phyloP scores from a whole-genome alignment of 2,797 vertebrate species.

The Lepus townsendii region DNA sequence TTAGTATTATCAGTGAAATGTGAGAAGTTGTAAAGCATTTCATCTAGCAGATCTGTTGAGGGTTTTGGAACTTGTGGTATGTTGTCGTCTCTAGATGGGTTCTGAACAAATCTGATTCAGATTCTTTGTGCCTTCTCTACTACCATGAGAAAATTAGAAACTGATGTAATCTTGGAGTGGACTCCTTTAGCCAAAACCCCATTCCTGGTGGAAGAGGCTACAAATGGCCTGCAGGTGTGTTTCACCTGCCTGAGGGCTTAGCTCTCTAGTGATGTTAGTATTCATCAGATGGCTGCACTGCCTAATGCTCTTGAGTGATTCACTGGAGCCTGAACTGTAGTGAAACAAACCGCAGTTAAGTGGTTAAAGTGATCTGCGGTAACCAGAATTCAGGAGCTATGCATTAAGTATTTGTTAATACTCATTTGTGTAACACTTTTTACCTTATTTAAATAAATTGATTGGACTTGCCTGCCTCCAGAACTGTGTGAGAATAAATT shows the following conservation, averaged over 20 bases:
- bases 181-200: neutral
- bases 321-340: neutral
- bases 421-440: constrained; percentile 1
- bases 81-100: neutral
- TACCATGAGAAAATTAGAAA: neutral
- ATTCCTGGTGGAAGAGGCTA: neutral
- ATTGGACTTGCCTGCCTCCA: too few species aligned
- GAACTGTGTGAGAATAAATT: too few species aligned
- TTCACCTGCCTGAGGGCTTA: neutral
- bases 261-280: neutral
- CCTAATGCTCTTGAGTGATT: neutral
- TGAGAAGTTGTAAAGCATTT: constrained; percentile 10
- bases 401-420: neutral
- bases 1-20: constrained; percentile 7
- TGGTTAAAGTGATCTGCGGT: neutral
- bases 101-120: constrained; percentile 18
- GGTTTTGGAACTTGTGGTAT: constrained; percentile 12
- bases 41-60: neutral
- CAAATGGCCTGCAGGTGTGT: neutral
- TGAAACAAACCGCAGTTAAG: neutral
- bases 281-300: neutral
- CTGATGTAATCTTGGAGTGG: neutral
- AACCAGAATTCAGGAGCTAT: neutral
- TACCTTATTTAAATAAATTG: too few species aligned
- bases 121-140: neutral